These are phyloP conservation scores for Ruditapes philippinarum DNA, from an alignment of 1,140 invertebrate species.

Conservation along the genomic window DNA sequence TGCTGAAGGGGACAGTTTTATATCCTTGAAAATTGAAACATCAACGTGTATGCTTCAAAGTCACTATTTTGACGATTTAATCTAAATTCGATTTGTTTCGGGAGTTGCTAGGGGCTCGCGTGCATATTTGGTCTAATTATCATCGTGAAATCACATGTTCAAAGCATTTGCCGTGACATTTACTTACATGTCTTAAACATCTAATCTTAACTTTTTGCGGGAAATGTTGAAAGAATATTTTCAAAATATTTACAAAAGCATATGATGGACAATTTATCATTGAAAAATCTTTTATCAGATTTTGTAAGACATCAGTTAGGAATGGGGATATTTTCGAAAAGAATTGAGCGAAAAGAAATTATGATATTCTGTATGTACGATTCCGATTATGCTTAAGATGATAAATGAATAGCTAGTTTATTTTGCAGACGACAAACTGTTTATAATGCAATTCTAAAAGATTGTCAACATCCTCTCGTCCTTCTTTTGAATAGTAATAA, in stretches of 20 bases:
- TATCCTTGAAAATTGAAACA: slow-evolving; percentile 27
- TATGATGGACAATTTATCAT: slow-evolving; percentile 20
- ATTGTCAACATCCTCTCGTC: no score
- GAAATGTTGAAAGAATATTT: slow-evolving; percentile 22
- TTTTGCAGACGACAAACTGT: no score
- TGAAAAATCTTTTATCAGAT: neutral
- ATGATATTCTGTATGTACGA: neutral
- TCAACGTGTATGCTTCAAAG: neutral
- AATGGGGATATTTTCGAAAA: slow-evolving; percentile 3
- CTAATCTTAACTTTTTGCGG: neutral
- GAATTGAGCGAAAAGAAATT: neutral
- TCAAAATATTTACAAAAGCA: slow-evolving; percentile 15
- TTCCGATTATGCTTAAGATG: no score
- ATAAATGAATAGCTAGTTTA: no score
- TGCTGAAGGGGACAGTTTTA: slow-evolving; percentile 22
- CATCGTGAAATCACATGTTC: slow-evolving; percentile 25
- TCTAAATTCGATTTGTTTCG: slow-evolving; percentile 29
- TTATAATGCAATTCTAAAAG: no score
- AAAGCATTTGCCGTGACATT: neutral
- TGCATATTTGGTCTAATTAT: slow-evolving; percentile 28
- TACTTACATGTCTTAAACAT: slow-evolving; percentile 12
- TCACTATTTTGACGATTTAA: slow-evolving; percentile 27
- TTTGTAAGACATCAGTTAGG: slow-evolving; percentile 11
- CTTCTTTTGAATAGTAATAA: no score
- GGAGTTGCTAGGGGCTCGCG: neutral